These are phyloP conservation scores for Melanaphis sacchari DNA, from an alignment of 1,140 invertebrate genomes.

Conservation along the genomic window DNA sequence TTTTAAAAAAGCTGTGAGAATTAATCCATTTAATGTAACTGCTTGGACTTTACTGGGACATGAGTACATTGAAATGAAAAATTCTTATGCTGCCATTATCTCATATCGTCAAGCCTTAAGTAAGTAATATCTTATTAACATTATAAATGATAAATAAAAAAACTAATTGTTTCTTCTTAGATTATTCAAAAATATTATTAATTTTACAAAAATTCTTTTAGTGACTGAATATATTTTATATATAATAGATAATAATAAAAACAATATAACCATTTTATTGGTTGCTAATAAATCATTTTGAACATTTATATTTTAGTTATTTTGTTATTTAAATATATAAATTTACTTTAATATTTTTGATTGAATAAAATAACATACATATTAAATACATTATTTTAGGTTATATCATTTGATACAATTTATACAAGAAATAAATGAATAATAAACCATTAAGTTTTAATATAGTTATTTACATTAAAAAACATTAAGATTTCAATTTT, in stretches of 20 bases:
- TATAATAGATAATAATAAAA: too few species aligned
- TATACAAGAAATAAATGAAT: neutral
- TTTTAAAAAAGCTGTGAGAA: constrained; percentile 92
- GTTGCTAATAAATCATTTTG: too few species aligned
- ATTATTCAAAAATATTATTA: neutral
- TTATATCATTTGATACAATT: neutral
- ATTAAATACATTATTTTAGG: too few species aligned
- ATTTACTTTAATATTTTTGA: too few species aligned
- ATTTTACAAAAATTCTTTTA: neutral
- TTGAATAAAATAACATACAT: too few species aligned
- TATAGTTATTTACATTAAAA: neutral
- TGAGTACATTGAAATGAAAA: constrained; percentile 99
- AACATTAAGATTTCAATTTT: too few species aligned
- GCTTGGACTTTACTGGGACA: constrained; percentile 99
- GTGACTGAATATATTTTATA: too few species aligned
- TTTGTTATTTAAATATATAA: too few species aligned
- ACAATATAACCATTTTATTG: too few species aligned
- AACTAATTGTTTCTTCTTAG: neutral
- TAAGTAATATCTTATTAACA: constrained; percentile 63
- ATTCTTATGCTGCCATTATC: constrained; percentile 95
- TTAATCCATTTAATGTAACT: constrained; percentile 93
- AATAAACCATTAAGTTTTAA: neutral
- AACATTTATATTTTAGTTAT: too few species aligned
- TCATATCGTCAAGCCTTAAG: constrained; percentile 96
- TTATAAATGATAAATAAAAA: neutral